These are phyloP conservation scores for Achlya flavicornis DNA, from an alignment of 2,888 invertebrate genomes.

Conservation along the genomic window DNA sequence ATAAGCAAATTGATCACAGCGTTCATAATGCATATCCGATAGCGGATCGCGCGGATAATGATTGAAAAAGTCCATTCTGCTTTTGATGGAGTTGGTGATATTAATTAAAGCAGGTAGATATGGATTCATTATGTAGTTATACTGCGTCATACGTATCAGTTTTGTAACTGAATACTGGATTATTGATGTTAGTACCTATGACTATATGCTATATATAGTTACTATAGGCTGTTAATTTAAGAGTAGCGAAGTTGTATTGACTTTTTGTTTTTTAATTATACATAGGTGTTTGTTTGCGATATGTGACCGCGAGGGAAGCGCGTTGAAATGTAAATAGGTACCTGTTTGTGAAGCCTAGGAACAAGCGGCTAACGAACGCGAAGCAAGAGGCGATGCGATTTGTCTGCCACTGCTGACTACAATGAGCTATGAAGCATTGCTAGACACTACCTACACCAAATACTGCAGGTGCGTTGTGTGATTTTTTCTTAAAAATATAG, in stretches of 20 bases:
- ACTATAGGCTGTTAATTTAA: not conserved
- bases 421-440: conserved; percentile 29
- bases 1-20: conserved; percentile 78
- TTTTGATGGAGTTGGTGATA: conserved; percentile 33
- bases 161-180: not conserved
- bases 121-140: not conserved
- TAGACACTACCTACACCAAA: conserved; percentile 25
- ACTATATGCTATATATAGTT: too few species aligned
- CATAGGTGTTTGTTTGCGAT: conserved; percentile 15
- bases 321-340: conserved; percentile 68
- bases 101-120: not conserved
- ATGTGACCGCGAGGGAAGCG: conserved; percentile 42
- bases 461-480: not conserved
- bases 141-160: not conserved
- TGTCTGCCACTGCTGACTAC: conserved; percentile 46
- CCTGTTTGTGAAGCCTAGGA: conserved; percentile 55
- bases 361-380: conserved; percentile 77
- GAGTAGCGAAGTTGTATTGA: not conserved
- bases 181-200: too few species aligned
- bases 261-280: not conserved
- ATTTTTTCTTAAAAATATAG: too few species aligned
- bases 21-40: conserved; percentile 70
- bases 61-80: conserved; percentile 36
- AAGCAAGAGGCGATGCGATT: conserved; percentile 63
- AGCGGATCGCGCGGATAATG: conserved; percentile 41